phyloP scores from a whole-genome alignment of 2,888 invertebrate genomes.

The Acrobasis repandana region DNA sequence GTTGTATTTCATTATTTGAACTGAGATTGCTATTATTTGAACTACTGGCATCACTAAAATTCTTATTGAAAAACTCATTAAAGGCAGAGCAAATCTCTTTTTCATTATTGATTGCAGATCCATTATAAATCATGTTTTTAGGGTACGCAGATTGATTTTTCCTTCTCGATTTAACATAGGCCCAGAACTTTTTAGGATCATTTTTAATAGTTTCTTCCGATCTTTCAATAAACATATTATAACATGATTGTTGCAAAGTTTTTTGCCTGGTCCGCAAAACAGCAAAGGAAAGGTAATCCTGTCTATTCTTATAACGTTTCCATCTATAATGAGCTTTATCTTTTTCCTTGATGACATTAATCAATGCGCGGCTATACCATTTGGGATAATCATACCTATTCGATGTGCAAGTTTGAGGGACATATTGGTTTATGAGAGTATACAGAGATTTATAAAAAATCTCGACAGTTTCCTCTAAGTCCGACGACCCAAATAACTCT shows the following conservation, averaged over 20 bases:
- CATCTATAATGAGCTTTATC: background rate
- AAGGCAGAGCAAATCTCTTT: no score
- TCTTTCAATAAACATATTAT: background rate
- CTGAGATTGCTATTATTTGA: no score
- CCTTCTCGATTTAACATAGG: background rate
- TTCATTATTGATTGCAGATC: no score
- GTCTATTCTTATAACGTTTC: background rate
- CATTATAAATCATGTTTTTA: background rate
- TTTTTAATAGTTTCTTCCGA: background rate
- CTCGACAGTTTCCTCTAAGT: background rate
- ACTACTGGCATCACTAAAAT: no score
- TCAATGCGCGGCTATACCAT: background rate
- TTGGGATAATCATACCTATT: background rate
- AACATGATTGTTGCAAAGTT: background rate
- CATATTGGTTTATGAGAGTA: background rate
- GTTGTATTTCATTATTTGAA: no score
- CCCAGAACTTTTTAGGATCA: background rate
- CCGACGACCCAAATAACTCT: background rate
- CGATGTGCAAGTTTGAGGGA: background rate
- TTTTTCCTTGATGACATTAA: conserved; percentile 2
- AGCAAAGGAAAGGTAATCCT: background rate
- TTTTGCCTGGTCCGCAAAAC: background rate
- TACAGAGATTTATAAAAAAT: background rate
- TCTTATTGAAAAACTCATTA: no score
- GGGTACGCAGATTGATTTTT: background rate